Evolutionary conservation across 2,888 invertebrate genomes (phyloP).

Genomic region (Onthophagus sagittarius): DNA sequence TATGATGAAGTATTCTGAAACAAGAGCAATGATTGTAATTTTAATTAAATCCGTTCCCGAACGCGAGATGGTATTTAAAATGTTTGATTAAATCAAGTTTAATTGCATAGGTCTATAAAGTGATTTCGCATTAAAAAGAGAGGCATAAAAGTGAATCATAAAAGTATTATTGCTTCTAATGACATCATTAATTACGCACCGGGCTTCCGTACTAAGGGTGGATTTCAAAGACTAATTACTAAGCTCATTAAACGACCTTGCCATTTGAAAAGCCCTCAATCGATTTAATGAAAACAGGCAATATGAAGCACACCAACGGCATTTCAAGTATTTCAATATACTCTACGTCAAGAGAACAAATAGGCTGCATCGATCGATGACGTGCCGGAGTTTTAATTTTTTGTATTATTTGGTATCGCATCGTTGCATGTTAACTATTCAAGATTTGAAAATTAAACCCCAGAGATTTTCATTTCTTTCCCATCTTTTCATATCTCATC

Average conservation of each 20-base stretch:
- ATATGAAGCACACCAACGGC: neutral
- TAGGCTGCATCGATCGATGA: neutral
- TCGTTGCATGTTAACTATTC: neutral
- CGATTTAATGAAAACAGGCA: neutral
- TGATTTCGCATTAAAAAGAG: neutral
- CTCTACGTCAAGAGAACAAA: neutral
- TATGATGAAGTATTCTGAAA: neutral
- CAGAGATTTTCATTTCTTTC: neutral
- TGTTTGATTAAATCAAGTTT: neutral
- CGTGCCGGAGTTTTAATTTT: neutral
- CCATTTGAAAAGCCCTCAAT: neutral
- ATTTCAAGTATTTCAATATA: neutral
- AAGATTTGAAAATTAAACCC: neutral
- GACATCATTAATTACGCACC: neutral
- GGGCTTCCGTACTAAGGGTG: neutral
- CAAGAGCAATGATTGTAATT: neutral
- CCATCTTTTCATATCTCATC: too few relatives aligned
- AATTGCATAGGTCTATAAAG: neutral
- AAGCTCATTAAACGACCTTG: neutral
- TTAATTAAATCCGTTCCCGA: too few relatives aligned
- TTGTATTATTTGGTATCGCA: neutral
- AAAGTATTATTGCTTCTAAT: neutral
- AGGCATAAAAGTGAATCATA: neutral
- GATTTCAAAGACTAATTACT: neutral
- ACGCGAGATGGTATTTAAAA: neutral